phyloP scores from a whole-genome alignment of 2,113 vertebrate species.

The Blennius ocellaris region DNA sequence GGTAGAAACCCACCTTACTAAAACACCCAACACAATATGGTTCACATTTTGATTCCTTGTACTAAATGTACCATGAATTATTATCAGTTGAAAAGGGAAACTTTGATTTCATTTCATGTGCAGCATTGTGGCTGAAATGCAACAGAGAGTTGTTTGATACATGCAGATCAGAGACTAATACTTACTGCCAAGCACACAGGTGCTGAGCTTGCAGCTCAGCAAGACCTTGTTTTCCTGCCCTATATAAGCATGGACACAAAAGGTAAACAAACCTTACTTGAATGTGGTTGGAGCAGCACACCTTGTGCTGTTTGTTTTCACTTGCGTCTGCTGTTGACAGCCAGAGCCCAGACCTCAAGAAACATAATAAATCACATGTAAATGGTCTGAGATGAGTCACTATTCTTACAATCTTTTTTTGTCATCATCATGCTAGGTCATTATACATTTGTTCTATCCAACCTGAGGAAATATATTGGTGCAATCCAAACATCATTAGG shows the following conservation, averaged over 20 bases:
- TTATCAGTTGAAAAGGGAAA: constrained; percentile 54
- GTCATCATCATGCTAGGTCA: constrained; percentile 40
- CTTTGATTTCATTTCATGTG: constrained; percentile 58
- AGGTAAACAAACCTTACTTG: constrained; percentile 58
- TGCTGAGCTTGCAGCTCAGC: too few relatives aligned
- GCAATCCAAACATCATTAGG: constrained; percentile 54
- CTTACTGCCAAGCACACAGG: constrained; percentile 12
- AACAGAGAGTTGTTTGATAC: constrained; percentile 19
- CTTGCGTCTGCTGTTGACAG: constrained; percentile 64
- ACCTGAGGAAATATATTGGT: constrained; percentile 40
- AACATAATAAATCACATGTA: constrained; percentile 74
- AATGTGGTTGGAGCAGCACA: constrained; percentile 52
- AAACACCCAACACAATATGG: constrained; percentile 71
- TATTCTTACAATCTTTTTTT: constrained; percentile 23
- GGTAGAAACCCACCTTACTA: constrained; percentile 50
- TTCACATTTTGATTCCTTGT: constrained; percentile 73
- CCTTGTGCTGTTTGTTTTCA: constrained; percentile 40
- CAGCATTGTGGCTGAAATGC: constrained; percentile 44
- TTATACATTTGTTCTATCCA: constrained; percentile 33
- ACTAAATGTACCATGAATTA: constrained; percentile 73
- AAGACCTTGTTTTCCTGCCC: constrained; percentile 12
- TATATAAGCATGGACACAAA: constrained; percentile 38
- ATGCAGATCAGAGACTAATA: constrained; percentile 13
- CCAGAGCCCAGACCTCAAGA: constrained; percentile 54
- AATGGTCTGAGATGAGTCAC: constrained; percentile 57